Conservation (phyloP, 2,888 invertebrate genomes). For the Sepioteuthis lessoniana region DNA sequence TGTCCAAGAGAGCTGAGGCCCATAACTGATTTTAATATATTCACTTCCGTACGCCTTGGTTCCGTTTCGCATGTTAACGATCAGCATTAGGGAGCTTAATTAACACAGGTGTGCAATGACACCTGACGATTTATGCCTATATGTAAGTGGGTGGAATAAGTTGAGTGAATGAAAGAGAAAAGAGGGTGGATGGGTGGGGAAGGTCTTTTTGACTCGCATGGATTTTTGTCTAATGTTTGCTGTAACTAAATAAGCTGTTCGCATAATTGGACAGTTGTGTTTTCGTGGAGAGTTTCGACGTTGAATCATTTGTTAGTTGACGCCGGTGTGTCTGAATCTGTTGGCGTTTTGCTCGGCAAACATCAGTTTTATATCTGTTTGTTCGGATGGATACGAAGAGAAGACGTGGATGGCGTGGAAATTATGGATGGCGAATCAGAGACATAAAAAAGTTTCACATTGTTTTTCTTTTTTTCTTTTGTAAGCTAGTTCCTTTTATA, state of each 20-base stretch:
- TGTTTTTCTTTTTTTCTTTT: no score
- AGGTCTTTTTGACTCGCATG: not conserved
- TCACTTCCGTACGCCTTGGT: not conserved
- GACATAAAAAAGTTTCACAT: not conserved
- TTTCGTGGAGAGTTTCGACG: not conserved
- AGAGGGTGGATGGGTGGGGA: no score
- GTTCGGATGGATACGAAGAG: not conserved
- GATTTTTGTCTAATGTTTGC: not conserved
- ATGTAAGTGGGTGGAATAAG: not conserved
- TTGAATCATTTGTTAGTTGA: not conserved
- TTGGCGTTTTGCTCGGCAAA: not conserved
- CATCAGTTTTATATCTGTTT: not conserved
- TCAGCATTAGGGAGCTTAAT: not conserved
- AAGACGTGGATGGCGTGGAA: not conserved
- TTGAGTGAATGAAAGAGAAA: not conserved
- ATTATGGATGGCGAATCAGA: not conserved
- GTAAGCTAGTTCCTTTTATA: no score
- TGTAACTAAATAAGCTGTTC: not conserved
- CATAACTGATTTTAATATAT: not conserved
- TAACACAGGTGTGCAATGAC: not conserved
- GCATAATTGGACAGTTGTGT: not conserved
- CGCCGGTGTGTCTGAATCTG: not conserved
- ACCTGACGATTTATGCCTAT: not conserved
- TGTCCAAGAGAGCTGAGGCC: not conserved
- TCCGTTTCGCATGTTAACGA: constrained; percentile 33